Evolutionary conservation across 2,797 vertebrate genomes (phyloP).

Genomic region (Poecile montanus): DNA sequence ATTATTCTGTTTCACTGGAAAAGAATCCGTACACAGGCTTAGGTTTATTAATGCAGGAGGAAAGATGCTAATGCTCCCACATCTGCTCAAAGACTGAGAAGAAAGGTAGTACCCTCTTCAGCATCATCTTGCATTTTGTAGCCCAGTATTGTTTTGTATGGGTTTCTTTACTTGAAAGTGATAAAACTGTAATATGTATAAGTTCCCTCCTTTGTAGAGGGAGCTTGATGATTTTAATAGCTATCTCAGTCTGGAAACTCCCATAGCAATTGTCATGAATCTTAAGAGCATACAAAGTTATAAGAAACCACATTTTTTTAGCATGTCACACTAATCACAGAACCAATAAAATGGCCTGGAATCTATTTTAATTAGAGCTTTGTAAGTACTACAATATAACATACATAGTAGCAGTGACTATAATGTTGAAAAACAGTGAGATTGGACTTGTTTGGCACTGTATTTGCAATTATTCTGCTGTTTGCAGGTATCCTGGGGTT

Average conservation of each 20-base stretch:
- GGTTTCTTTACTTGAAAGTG: not conserved
- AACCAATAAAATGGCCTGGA: not conserved
- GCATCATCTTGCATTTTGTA: not conserved
- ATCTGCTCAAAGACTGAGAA: not conserved
- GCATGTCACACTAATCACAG: not conserved
- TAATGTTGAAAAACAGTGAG: not conserved
- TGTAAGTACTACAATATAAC: not conserved
- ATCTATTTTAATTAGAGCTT: not conserved
- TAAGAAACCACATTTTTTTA: not conserved
- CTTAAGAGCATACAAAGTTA: not conserved
- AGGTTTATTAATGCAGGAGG: not conserved
- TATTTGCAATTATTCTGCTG: not conserved
- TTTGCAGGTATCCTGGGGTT: not conserved
- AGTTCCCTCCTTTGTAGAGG: not conserved
- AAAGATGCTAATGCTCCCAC: not conserved
- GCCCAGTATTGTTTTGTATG: not conserved
- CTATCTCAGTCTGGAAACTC: not conserved
- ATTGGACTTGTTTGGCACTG: not conserved
- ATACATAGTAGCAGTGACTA: no score
- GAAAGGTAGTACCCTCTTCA: not conserved
- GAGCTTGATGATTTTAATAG: not conserved
- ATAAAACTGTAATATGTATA: not conserved
- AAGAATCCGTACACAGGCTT: not conserved
- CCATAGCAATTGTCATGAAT: not conserved
- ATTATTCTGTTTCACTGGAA: not conserved